phyloP scores from a whole-genome alignment of 1,140 invertebrate genomes.

The Drosophila subpulchrella region DNA sequence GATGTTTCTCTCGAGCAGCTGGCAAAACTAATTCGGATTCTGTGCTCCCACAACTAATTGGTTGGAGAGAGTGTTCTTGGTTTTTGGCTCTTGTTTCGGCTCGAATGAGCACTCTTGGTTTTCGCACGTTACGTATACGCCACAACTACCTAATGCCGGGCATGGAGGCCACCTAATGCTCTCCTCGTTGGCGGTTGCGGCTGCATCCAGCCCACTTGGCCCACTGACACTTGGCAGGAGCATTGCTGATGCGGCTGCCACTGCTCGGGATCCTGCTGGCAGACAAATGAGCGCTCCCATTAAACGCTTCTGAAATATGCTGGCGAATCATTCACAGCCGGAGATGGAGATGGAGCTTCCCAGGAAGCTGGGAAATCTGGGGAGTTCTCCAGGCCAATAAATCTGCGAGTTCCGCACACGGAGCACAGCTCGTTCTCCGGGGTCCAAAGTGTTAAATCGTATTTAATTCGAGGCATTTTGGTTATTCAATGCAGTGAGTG shows the following conservation, averaged over 20 bases:
- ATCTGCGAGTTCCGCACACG: slow-evolving; percentile 50
- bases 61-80: slow-evolving; percentile 8
- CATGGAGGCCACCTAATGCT: background rate
- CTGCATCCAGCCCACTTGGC: slow-evolving; percentile 16
- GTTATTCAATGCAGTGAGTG: background rate
- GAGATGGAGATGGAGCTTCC: slow-evolving; percentile 10
- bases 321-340: slow-evolving; percentile 71
- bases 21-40: slow-evolving; percentile 46
- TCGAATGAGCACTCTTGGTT: slow-evolving; percentile 38
- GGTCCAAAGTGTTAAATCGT: slow-evolving; percentile 36
- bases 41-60: slow-evolving; percentile 49
- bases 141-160: slow-evolving; percentile 50
- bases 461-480: slow-evolving; percentile 17
- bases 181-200: slow-evolving; percentile 25
- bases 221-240: slow-evolving; percentile 43
- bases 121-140: slow-evolving; percentile 67
- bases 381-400: slow-evolving; percentile 54
- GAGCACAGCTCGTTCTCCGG: slow-evolving; percentile 22
- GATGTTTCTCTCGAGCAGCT: slow-evolving; percentile 15
- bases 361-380: background rate
- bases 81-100: slow-evolving; percentile 39
- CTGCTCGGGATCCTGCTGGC: slow-evolving; percentile 41
- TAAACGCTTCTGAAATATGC: slow-evolving; percentile 78
- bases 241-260: slow-evolving; percentile 18
- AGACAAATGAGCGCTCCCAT: slow-evolving; percentile 77